Percentiles rank a stretch among this genome's conserved stretches.
Conservation (phyloP, 2,113 vertebrate species). For the Barnardius zonarius region DNA sequence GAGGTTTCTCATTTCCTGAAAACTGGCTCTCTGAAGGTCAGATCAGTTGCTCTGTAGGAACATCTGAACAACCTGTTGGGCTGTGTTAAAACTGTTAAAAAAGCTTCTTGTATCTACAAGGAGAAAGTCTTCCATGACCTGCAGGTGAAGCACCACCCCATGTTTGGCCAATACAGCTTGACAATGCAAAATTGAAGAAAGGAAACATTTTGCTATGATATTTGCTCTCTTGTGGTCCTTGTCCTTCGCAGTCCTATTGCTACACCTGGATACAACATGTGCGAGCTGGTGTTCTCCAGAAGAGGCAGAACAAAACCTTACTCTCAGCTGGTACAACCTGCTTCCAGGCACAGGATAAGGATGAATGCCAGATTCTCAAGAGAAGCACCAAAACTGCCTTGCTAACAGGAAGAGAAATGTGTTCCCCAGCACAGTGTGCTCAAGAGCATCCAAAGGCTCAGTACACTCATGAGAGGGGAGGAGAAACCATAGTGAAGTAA, state of each 20-base stretch:
- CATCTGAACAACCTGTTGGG: neutral
- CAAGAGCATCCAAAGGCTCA: neutral
- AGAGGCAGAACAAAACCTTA: neutral
- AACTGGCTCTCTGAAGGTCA: neutral
- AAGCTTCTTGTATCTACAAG: neutral
- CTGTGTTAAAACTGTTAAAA: neutral
- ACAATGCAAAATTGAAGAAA: neutral
- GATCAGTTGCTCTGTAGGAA: neutral
- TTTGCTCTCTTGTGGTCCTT: neutral
- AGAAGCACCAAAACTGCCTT: neutral
- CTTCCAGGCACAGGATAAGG: neutral
- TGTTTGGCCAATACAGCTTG: neutral
- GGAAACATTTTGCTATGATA: neutral
- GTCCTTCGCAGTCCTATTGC: neutral
- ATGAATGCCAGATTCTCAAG: neutral
- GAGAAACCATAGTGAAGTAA: neutral
- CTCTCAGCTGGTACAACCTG: neutral
- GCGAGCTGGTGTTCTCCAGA: neutral
- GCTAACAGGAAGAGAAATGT: neutral
- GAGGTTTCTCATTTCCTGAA: constrained; percentile 8
- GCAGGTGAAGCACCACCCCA: neutral
- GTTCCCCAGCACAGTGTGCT: neutral
- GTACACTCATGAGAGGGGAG: neutral
- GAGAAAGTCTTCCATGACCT: neutral
- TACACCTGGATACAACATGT: neutral